Conservation (phyloP, 1,140 invertebrate species). For the Drosophila dunni region DNA sequence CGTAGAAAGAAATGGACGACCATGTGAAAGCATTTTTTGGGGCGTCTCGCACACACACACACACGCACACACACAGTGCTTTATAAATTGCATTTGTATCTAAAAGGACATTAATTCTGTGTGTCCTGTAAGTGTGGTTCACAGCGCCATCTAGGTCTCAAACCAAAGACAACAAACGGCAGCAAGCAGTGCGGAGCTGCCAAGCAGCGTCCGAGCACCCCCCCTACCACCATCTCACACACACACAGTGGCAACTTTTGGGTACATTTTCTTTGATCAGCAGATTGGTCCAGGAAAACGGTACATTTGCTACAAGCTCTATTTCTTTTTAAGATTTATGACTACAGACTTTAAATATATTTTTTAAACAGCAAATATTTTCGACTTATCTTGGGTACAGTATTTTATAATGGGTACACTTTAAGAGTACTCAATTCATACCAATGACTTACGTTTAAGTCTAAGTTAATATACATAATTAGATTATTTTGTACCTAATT, state of each 20-base stretch:
- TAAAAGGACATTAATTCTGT: slow-evolving; percentile 74
- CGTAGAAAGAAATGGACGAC: slow-evolving; percentile 26
- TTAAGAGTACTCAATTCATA: too few species aligned
- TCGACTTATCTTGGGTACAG: too few species aligned
- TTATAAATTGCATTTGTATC: slow-evolving; percentile 81
- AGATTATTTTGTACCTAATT: too few species aligned
- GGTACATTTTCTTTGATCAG: too few species aligned
- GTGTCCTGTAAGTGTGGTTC: slow-evolving; percentile 44
- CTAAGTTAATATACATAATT: too few species aligned
- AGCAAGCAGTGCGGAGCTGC: slow-evolving; percentile 29
- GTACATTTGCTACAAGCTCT: too few species aligned
- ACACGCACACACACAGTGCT: slow-evolving; percentile 22
- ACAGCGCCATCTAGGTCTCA: slow-evolving; percentile 39
- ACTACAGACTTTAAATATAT: too few species aligned
- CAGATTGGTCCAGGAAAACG: too few species aligned
- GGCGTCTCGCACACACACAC: slow-evolving; percentile 32
- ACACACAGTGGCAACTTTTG: slow-evolving; percentile 9
- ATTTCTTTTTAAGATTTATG: too few species aligned
- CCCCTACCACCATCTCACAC: slow-evolving; percentile 6
- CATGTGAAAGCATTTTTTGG: slow-evolving; percentile 72
- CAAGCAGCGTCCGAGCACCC: background rate
- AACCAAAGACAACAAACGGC: background rate
- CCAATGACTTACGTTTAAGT: too few species aligned
- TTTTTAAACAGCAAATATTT: too few species aligned
- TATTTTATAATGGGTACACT: too few species aligned